Base-by-base conservation (phyloP, 2,888 invertebrate species). In the Diplazon laetatorius region DNA sequence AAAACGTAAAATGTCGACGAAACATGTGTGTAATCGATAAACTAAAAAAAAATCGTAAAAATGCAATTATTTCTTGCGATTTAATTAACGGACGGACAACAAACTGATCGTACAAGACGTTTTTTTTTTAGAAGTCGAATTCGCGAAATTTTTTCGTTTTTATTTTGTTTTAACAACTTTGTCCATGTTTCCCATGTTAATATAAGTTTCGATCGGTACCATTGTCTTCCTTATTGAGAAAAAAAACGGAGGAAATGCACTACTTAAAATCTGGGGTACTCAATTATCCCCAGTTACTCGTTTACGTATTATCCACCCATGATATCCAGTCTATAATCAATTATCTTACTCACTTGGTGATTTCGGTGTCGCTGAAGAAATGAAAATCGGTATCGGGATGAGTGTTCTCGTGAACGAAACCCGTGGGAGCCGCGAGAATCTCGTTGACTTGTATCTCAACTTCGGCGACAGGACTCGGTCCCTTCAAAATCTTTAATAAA, bases 321-420 rank as follows among this genome's bases (percentile, higher is more conserved):
- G n/a, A n/a, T n/a, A n/a, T n/a, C n/a, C n/a, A n/a, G n/a, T n/a
- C n/a, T n/a, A n/a, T n/a, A n/a, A n/a, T 50, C 14, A 46, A 59
- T 59, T 9, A 48, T 30, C 12, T 8, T 4, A 82, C 88, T 85
- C 82, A 90, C 91, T 89, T 94, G n/a, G 95, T 95, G 62, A 97
- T 92, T 92, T 98, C 98, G 0, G 97, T 96, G 89, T 98, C 98
- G 89, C 98, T 98, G 92, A 97, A 98, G 92, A 98, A 98, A 89
- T 97, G 96, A 83, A 95, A 94, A 89, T 96, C 95, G 9, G 94
- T 93, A 87, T 94, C 94, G 39, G 92, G 91, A 84, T 89, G 89
- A 50, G 85, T 87, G 78, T 90, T 89, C 69, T 91, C 86, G 20
- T 91, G 86, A 42, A 92, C 92, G 66, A 75, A 75, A 5, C 20